Conservation (phyloP, 2,888 invertebrate species). For the Ptilodon capucinus region DNA sequence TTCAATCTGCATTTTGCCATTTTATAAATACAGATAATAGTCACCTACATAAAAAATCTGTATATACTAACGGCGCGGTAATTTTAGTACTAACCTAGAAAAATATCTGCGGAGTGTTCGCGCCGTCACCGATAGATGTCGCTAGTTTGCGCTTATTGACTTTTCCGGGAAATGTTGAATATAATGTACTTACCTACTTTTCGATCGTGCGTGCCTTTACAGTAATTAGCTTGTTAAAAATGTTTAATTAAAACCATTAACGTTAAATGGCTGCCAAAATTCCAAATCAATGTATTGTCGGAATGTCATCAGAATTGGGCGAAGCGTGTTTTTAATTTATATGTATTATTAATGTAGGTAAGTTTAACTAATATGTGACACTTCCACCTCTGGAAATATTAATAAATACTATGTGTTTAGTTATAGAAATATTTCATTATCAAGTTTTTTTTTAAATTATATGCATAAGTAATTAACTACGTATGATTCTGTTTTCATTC, state of each 20-base stretch:
- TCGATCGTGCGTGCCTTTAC: neutral
- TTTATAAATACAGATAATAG: too few species aligned
- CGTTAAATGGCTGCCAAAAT: conserved; percentile 16
- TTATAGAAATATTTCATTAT: too few species aligned
- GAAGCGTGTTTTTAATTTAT: conserved; percentile 9
- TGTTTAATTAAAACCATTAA: conserved; percentile 18
- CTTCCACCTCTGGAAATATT: too few species aligned
- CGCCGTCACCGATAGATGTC: conserved; percentile 50
- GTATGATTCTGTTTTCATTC: too few species aligned
- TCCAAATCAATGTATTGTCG: conserved; percentile 7
- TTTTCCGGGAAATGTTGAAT: conserved; percentile 19
- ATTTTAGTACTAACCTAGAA: conserved; percentile 50
- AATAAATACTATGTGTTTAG: too few species aligned
- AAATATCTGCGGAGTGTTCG: conserved; percentile 27
- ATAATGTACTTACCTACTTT: neutral
- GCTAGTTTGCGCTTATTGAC: conserved; percentile 42
- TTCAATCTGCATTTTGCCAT: too few species aligned
- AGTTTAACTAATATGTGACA: too few species aligned
- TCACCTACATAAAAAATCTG: too few species aligned
- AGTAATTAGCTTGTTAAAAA: neutral
- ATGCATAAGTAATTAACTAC: too few species aligned
- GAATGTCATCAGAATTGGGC: neutral
- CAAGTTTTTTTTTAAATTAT: too few species aligned
- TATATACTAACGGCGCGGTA: conserved; percentile 18
- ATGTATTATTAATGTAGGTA: too few species aligned